These are phyloP conservation scores for Ceriagrion tenellum DNA, from an alignment of 2,888 invertebrate genomes.

Conservation along the genomic window DNA sequence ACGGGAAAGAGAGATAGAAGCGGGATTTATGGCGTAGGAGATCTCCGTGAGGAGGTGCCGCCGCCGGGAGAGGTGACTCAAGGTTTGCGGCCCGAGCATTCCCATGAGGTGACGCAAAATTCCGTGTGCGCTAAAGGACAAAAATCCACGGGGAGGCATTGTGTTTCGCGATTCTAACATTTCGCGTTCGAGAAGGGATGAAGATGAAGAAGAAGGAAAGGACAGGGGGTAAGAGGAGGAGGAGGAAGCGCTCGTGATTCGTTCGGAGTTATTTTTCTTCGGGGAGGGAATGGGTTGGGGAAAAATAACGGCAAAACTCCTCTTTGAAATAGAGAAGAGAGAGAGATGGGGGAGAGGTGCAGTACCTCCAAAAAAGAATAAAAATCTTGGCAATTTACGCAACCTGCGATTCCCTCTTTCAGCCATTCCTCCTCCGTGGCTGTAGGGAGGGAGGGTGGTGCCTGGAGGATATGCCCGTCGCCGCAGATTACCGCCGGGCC, in stretches of 20 bases:
- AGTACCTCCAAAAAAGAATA: neutral
- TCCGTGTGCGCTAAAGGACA: conserved; percentile 38
- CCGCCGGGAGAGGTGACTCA: conserved; percentile 40
- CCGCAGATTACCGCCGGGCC: neutral
- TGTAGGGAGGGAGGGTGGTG: neutral
- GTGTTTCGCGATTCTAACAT: neutral
- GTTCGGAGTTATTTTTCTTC: neutral
- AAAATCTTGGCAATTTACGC: neutral
- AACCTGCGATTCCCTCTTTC: neutral
- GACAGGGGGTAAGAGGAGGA: neutral
- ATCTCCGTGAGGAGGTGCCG: neutral
- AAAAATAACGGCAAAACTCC: neutral
- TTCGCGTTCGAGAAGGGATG: neutral
- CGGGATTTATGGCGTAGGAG: conserved; percentile 50
- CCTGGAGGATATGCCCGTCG: neutral
- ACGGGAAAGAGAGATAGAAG: too few species aligned
- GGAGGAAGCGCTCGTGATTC: conserved; percentile 2
- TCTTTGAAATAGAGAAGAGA: neutral
- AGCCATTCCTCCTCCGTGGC: neutral
- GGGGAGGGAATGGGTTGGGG: neutral
- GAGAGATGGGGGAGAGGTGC: conserved; percentile 3
- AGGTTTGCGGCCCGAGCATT: conserved; percentile 56
- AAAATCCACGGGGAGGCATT: conserved; percentile 17
- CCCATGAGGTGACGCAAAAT: conserved; percentile 57
- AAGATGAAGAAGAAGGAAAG: neutral